Percentiles rank a stretch among this genome's conserved stretches.
These are phyloP conservation scores for Rhodophaea formosa DNA, from an alignment of 2,888 invertebrate species.

Conservation along the genomic window DNA sequence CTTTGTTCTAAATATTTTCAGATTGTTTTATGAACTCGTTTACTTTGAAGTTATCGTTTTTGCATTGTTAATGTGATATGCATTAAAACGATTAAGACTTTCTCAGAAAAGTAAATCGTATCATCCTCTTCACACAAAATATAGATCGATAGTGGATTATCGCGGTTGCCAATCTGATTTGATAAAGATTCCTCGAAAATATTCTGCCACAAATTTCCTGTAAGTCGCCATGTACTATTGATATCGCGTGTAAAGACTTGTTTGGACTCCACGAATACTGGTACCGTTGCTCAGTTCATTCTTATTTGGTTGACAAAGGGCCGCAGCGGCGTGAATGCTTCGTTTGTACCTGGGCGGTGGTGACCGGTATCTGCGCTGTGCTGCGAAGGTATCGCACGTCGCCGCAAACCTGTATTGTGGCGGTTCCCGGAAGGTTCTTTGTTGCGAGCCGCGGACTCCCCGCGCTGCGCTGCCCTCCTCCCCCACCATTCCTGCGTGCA, in stretches of 20 bases:
- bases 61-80: not conserved
- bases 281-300: constrained; percentile 54
- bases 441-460: constrained; percentile 63
- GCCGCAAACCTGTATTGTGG: constrained; percentile 79
- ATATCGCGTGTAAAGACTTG: constrained; percentile 1
- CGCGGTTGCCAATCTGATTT: constrained; percentile 9
- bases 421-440: constrained; percentile 79
- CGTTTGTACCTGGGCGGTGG: constrained; percentile 57
- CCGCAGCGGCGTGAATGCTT: constrained; percentile 31
- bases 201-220: constrained; percentile 12
- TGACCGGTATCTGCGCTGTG: constrained; percentile 66
- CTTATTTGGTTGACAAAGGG: constrained; percentile 63
- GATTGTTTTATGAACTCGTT: not conserved
- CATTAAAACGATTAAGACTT: not conserved
- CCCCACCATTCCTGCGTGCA: constrained; percentile 36
- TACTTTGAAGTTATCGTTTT: not conserved
- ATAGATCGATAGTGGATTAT: constrained; percentile 1
- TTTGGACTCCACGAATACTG: constrained; percentile 17
- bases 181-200: constrained; percentile 6
- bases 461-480: constrained; percentile 43
- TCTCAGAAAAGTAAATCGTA: constrained; percentile 3
- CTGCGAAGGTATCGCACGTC: constrained; percentile 80
- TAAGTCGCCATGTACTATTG: constrained; percentile 11
- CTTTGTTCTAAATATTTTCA: not conserved
- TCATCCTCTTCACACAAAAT: not conserved